phyloP scores from a whole-genome alignment of 2,113 vertebrate genomes.

The Madoqua kirkii region DNA sequence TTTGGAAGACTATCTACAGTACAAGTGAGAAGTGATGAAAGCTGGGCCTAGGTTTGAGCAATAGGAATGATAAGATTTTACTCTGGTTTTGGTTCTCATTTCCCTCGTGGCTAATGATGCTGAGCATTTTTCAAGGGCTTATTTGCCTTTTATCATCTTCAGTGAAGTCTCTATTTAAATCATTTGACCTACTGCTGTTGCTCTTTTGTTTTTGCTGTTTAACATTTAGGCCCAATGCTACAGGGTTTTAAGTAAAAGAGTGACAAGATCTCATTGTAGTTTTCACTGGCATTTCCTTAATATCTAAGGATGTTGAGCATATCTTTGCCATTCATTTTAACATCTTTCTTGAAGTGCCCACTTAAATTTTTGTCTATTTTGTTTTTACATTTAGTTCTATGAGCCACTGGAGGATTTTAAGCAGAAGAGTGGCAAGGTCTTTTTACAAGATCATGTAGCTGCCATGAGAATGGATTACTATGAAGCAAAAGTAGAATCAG shows the following conservation, averaged over 20 bases:
- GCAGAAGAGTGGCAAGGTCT: background rate
- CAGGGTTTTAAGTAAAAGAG: background rate
- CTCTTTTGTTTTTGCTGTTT: background rate
- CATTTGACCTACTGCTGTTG: background rate
- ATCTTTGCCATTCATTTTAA: background rate
- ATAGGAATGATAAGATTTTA: background rate
- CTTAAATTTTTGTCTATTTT: background rate
- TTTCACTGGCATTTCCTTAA: background rate
- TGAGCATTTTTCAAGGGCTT: background rate
- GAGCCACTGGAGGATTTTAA: background rate
- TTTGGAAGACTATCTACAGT: background rate
- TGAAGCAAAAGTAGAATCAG: background rate
- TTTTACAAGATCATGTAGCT: background rate
- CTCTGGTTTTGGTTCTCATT: background rate
- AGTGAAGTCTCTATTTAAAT: background rate
- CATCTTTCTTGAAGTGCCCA: background rate
- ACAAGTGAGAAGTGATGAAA: background rate
- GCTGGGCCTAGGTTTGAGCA: background rate
- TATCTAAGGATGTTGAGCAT: background rate
- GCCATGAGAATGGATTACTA: background rate
- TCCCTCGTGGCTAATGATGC: background rate
- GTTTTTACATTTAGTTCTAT: background rate
- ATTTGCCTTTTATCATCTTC: background rate
- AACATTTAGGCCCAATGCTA: background rate
- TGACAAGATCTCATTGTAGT: background rate